A percentile compares a stretch with the other conserved stretches of the same genome.
Conservation (phyloP, 2,797 vertebrate genomes). For the Poecilia wingei region DNA sequence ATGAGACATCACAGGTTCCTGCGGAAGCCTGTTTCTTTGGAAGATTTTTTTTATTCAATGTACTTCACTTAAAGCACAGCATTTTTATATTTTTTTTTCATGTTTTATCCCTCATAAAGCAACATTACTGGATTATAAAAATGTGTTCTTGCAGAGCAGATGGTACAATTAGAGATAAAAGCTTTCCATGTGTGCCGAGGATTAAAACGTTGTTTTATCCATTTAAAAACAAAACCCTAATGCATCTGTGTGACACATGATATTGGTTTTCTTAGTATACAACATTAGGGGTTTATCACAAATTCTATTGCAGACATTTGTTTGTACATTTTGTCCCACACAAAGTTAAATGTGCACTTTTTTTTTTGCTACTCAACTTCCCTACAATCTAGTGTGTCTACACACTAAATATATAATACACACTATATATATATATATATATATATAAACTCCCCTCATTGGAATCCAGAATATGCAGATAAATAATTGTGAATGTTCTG, state of each 20-base stretch:
- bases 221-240: conserved; percentile 22
- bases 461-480: not conserved
- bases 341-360: not conserved
- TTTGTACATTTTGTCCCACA: not conserved
- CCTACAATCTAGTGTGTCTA: not conserved
- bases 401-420: not conserved
- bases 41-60: conserved; percentile 18
- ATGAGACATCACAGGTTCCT: conserved; percentile 35
- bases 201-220: conserved; percentile 25
- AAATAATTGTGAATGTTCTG: not conserved
- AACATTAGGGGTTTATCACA: conserved; percentile 8
- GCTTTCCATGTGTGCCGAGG: conserved; percentile 27
- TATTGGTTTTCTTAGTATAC: conserved; percentile 9
- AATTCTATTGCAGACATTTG: not conserved
- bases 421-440: not conserved
- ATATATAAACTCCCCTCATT: not conserved
- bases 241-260: conserved; percentile 10
- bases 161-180: conserved; percentile 56
- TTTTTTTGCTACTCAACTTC: not conserved
- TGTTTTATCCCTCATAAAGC: conserved; percentile 25
- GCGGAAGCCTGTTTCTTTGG: conserved; percentile 23
- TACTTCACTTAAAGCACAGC: conserved; percentile 20
- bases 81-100: not conserved
- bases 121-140: conserved; percentile 36
- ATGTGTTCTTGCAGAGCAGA: conserved; percentile 46